phyloP scores from a whole-genome alignment of 1,140 invertebrate genomes.

The Ectropis grisescens region DNA sequence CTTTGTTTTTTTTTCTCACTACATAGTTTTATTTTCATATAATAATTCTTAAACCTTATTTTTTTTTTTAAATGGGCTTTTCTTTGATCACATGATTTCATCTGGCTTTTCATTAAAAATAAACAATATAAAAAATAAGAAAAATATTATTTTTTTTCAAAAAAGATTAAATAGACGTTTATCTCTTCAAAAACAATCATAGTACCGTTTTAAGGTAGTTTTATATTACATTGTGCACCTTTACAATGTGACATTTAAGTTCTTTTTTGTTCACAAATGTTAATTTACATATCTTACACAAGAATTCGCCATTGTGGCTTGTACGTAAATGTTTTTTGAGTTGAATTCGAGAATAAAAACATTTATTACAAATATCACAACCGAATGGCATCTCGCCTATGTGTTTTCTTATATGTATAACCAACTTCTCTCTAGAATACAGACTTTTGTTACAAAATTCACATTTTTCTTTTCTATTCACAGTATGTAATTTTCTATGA shows the following conservation, averaged over 20 bases:
- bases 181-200: too few species aligned
- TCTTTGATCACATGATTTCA: too few species aligned
- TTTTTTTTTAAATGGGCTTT: too few species aligned
- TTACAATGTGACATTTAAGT: constrained; percentile 40
- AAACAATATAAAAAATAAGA: too few species aligned
- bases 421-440: constrained; percentile 40
- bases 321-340: constrained; percentile 41
- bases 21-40: too few species aligned
- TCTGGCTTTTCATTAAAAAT: too few species aligned
- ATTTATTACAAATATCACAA: constrained; percentile 36
- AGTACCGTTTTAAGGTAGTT: too few species aligned
- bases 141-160: too few species aligned
- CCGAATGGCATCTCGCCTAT: constrained; percentile 38
- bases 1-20: too few species aligned
- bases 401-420: constrained; percentile 50
- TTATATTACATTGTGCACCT: constrained; percentile 39
- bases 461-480: constrained; percentile 34
- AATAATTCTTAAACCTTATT: too few species aligned
- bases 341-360: constrained; percentile 34
- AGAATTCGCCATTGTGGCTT: constrained; percentile 41
- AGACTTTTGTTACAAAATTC: constrained; percentile 39
- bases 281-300: constrained; percentile 40
- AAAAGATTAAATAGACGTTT: too few species aligned
- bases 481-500: constrained; percentile 45
- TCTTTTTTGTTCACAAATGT: constrained; percentile 29